Conservation (phyloP, 2,113 vertebrate genomes). For the Ctenodactylus gundi region DNA sequence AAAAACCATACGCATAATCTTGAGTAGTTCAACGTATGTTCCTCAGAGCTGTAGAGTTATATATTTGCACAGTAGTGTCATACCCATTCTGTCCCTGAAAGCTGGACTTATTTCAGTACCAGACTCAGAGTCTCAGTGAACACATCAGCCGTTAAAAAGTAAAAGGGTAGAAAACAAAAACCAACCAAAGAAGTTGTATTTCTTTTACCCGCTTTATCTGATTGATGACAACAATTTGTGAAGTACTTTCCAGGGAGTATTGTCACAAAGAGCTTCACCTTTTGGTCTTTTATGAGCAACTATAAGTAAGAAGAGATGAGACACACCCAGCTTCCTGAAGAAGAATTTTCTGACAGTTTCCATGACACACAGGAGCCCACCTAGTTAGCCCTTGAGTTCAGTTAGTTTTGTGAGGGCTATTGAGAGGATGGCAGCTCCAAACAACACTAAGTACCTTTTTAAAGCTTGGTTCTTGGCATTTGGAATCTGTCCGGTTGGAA, state of each 20-base stretch:
- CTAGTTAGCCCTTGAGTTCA: conserved; percentile 37
- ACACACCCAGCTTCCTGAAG: conserved; percentile 52
- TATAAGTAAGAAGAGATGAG: conserved; percentile 65
- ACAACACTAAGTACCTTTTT: conserved; percentile 74
- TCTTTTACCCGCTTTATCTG: background rate
- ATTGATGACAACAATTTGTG: background rate
- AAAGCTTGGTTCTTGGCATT: conserved; percentile 73
- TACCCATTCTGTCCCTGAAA: background rate
- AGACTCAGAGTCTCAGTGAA: background rate
- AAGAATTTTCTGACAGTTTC: conserved; percentile 75
- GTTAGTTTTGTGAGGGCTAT: conserved; percentile 73
- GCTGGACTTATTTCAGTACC: background rate
- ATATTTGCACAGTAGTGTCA: background rate
- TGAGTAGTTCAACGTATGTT: background rate
- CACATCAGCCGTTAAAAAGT: background rate
- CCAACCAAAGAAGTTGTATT: background rate
- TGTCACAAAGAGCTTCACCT: conserved; percentile 53
- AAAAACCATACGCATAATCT: background rate
- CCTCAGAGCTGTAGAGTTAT: background rate
- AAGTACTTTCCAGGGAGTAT: background rate
- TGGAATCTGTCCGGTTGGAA: conserved; percentile 78
- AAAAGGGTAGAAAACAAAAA: background rate
- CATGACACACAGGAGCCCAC: background rate
- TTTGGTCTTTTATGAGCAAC: conserved; percentile 56
- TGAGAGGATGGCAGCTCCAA: conserved; percentile 68